Base-by-base conservation (phyloP, 2,888 invertebrate species). In the Caradrina kadenii region DNA sequence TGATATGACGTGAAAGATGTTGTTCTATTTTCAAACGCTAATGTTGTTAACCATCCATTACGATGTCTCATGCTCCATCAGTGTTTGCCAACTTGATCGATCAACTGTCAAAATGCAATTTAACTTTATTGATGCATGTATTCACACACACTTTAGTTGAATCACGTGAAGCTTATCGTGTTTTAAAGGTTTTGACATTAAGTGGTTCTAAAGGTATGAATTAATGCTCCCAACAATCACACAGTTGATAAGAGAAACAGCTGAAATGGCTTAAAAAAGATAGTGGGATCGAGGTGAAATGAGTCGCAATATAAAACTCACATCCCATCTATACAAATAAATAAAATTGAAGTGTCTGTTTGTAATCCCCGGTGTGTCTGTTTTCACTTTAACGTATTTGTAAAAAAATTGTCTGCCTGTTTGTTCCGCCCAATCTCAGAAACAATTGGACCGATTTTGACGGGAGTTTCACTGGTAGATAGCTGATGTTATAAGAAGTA, bases 61-160 rank as follows among this genome's bases (percentile, higher is more conserved):
- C 15, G 6, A 35, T 55, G 52, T 5, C 50, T 77, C 52, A 48
- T 48, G 39, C 42, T 69, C 60, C 66, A 66, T 63, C 62, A 59
- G 17, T 63, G 61, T 75, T 45, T 56, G 55, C 26, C 56, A 62
- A 56, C 49, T 66, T 73, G 75, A 84, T 83, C 70, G 63, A 79
- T 85, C 73, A 74, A 45, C 73, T 85, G 81, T 75, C 85, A 73
- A 69, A 73, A 66, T 71, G 35, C 69, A 71, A 80, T 84, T 82
- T 76, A 67, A 56, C 56, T 45, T 62, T 68, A 79, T 74, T 54
- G 63, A 64, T 74, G 56, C 52, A 42, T 62, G 52, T 74, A 74
- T 68, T 71, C 42, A 66, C 52, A 71, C 49, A 66, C 35, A 59
- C 56, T 48, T 73, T 74, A 69, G 62, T 63, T 69, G 62, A 65